A percentile compares a stretch with the other conserved stretches of the same genome.
Conservation (phyloP, 2,797 vertebrate genomes). For the Muscicapa striata region DNA sequence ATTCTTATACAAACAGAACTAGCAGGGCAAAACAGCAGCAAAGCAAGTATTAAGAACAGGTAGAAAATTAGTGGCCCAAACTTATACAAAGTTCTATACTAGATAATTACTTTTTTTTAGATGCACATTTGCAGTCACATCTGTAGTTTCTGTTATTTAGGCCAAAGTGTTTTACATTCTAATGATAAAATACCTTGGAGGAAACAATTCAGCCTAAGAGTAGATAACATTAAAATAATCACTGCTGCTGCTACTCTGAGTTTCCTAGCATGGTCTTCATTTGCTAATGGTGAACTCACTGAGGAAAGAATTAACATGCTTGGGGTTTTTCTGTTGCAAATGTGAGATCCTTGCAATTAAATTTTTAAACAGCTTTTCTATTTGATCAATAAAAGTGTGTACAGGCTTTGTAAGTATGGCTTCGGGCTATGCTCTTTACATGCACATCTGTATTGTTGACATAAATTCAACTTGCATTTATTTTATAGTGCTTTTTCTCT, state of each 20-base stretch:
- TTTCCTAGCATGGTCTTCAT: neutral
- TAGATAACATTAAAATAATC: neutral
- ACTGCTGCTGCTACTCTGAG: neutral
- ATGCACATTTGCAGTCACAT: accelerated
- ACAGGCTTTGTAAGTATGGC: neutral
- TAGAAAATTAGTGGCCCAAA: neutral
- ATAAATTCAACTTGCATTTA: neutral
- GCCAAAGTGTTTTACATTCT: neutral
- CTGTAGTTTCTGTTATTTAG: neutral
- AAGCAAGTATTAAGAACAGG: neutral
- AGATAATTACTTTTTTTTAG: neutral
- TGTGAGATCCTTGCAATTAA: neutral
- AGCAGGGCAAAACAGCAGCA: neutral
- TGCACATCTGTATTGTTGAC: neutral
- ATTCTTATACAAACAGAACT: neutral
- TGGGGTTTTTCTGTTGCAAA: neutral
- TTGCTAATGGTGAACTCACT: neutral
- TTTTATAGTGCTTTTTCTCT: neutral
- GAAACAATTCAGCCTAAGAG: neutral
- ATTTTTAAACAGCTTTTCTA: neutral
- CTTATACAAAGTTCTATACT: neutral
- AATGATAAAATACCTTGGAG: neutral
- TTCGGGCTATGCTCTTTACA: neutral
- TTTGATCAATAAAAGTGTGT: neutral
- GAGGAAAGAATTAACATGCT: neutral